Evolutionary conservation across 2,888 invertebrate species (phyloP), one percentile per base, ranked within the genome.

Genomic region (Nasonia oneida): DNA sequence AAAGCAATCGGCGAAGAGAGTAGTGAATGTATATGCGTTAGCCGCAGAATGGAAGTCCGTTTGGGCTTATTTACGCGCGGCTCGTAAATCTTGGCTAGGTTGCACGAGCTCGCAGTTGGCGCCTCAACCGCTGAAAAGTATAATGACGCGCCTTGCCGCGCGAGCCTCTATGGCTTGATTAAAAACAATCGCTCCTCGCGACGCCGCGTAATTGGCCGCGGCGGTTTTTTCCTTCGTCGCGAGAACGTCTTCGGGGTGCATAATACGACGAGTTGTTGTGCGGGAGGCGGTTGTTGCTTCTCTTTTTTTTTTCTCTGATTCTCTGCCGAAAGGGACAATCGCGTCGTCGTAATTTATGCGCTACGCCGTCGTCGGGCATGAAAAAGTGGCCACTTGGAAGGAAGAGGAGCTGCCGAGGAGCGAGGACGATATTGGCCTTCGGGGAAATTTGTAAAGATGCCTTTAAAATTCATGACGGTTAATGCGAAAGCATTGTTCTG

Each of bases 21-120:
- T 29, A n/a, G 61, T 64, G 64, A 5, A 82, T 23, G 15, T 57
- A 18, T 29, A 12, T 10, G 77, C 23, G 76, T 85, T 77, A 81
- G 85, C 50, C n/a, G 81, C 71, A 79, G 74, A 85, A 81, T 79
- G 87, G 89, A 89, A 89, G 89, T 89, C 88, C 86, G 89, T 89
- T 89, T 89, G 87, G 89, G 88, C 89, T 90, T 91, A 91, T 91
- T 91, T 91, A 90, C 90, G 89, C 89, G 87, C 37, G 37, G 4
- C 83, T 88, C 90, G 86, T 91, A 91, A 91, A 91, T 91, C 89
- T 90, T 87, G 64, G 53, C 29, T 67, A 33, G 29, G 67, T 14
- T 29, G 33, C 14, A 82, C 15, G 76, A 71, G n/a, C 77, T 57
- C 29, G 67, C 47, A 84, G 83, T 81, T 76, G 79, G 84, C 84